phyloP scores from a whole-genome alignment of 2,113 vertebrate species.

The Scomber colias region DNA sequence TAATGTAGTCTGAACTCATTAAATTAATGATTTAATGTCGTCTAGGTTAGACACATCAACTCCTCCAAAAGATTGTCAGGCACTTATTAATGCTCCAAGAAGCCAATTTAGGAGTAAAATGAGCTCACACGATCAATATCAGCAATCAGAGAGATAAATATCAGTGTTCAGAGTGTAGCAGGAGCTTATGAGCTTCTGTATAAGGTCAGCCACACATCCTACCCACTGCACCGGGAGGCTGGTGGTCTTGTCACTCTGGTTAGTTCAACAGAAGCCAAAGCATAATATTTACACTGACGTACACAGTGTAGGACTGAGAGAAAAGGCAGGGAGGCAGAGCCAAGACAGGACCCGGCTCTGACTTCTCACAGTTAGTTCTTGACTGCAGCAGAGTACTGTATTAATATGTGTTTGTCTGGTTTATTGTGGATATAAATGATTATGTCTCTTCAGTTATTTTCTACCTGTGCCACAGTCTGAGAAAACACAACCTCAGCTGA shows the following conservation, averaged over 20 bases:
- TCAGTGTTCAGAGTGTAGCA: no score
- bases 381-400: background rate
- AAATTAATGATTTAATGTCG: no score
- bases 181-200: no score
- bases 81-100: no score
- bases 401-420: background rate
- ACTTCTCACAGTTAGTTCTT: background rate
- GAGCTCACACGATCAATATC: no score
- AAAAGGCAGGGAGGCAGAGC: background rate
- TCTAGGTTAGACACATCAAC: no score
- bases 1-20: no score
- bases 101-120: no score
- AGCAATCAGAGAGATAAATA: no score
- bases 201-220: no score
- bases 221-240: background rate
- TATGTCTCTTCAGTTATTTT: background rate
- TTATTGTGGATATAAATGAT: background rate
- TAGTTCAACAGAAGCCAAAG: conserved; percentile 8
- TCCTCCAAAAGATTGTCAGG: no score
- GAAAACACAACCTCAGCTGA: conserved; percentile 9
- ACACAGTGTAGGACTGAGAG: background rate
- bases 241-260: background rate
- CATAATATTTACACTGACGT: conserved; percentile 27
- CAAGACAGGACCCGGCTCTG: background rate
- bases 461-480: background rate